Evolutionary conservation across 2,888 invertebrate species (phyloP), one percentile per base, ranked within the genome.

Genomic region (Drosophila neonasuta): DNA sequence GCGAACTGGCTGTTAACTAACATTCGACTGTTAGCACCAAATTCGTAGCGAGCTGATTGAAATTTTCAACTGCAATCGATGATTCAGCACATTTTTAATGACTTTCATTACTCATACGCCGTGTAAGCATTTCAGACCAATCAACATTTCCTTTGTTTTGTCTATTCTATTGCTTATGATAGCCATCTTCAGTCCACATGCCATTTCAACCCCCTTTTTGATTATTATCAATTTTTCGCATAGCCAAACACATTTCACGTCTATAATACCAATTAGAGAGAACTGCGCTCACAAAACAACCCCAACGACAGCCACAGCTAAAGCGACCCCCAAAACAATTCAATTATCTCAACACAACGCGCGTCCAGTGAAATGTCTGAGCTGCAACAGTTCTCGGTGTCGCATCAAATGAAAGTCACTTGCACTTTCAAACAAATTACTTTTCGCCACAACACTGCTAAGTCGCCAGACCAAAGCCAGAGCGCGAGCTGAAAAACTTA

Each of bases 371-470:
- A 11, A 11, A 6, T 42, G 20, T 20, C 6, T 6, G 10, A 34
- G 44, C 48, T 49, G 41, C 44, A 48, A 17, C 64, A 45, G 17
- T 66, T 58, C 51, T 45, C 59, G 63, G 59, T 59, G 79, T 79
- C 87, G 52, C 73, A 62, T 73, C 86, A 70, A 77, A 81, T 82
- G 79, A 85, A 81, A 79, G 80, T 87, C 81, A 77, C 71, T 71
- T 68, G 74, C 86, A 82, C 71, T 85, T 87, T 85, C 70, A 71
- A 67, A 86, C 87, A 87, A 87, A 87, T 87, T 85, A 85, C 71
- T 82, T 68, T 58, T 71, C 62, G 56, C 79, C 69, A 60, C 59
- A 71, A 50, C 44, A 42, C 45, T 32, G 48, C 46, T 41, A 60
- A 44, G 45, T 50, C 63, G 59, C 44, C 15, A 24, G 45, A 36